Evolutionary conservation across 2,888 invertebrate genomes (phyloP).

Genomic region (Embidobia sp.): DNA sequence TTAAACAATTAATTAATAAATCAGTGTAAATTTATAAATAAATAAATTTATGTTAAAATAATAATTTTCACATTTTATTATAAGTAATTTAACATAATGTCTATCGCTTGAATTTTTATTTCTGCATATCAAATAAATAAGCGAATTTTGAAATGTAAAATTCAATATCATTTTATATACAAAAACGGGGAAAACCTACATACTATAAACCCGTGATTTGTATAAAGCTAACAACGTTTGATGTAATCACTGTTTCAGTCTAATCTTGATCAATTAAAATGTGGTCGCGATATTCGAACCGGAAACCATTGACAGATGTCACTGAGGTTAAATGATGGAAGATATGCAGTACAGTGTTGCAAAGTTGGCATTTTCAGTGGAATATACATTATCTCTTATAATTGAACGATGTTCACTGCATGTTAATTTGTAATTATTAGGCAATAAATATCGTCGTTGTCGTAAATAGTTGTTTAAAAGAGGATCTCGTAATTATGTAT

Average conservation of each 20-base stretch:
- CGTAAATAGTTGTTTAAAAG: background rate
- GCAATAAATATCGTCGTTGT: slow-evolving; percentile 20
- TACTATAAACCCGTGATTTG: slow-evolving; percentile 10
- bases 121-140: too few relatives aligned
- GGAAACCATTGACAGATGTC: slow-evolving; percentile 55
- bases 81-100: too few relatives aligned
- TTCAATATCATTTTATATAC: too few relatives aligned
- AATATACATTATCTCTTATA: slow-evolving; percentile 20
- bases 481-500: background rate
- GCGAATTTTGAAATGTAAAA: too few relatives aligned
- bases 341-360: slow-evolving; percentile 19
- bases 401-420: slow-evolving; percentile 10
- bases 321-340: slow-evolving; percentile 39
- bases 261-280: slow-evolving; percentile 52
- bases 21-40: too few relatives aligned
- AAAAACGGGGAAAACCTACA: too few relatives aligned
- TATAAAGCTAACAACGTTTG: slow-evolving; percentile 14
- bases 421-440: slow-evolving; percentile 6
- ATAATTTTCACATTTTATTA: too few relatives aligned
- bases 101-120: too few relatives aligned
- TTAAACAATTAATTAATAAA: too few relatives aligned
- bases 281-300: slow-evolving; percentile 33
- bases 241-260: slow-evolving; percentile 38
- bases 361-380: slow-evolving; percentile 19
- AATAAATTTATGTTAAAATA: too few relatives aligned